phyloP scores from a whole-genome alignment of 2,888 invertebrate species.

The Caenorhabditis becei region DNA sequence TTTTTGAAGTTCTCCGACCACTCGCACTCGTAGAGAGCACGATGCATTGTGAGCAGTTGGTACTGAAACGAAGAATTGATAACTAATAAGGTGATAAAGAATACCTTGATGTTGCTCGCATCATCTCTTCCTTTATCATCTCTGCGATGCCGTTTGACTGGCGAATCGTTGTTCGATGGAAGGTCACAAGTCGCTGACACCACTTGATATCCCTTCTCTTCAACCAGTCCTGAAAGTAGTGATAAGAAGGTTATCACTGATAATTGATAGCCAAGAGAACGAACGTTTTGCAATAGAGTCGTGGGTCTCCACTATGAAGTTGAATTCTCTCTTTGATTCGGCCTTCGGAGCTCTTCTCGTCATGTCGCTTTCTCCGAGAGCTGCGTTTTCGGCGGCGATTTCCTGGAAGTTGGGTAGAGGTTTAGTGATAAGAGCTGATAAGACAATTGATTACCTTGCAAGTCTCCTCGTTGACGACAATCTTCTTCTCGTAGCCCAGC shows the following conservation, averaged over 20 bases:
- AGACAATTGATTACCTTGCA: conserved; percentile 45
- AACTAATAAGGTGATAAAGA: too few species aligned
- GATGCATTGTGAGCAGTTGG: conserved; percentile 38
- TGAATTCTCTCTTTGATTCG: conserved; percentile 20
- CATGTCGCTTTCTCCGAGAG: not conserved
- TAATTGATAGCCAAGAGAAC: not conserved
- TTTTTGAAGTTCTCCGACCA: conserved; percentile 88
- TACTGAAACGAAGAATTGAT: conserved; percentile 21
- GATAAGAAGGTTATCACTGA: not conserved
- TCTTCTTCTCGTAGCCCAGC: not conserved
- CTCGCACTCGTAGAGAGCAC: conserved; percentile 42
- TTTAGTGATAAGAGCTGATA: too few species aligned
- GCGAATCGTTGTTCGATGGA: conserved; percentile 8
- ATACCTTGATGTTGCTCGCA: conserved; percentile 35
- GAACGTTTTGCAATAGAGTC: conserved; percentile 12
- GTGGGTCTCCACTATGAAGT: conserved; percentile 30
- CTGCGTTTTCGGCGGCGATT: conserved; percentile 25
- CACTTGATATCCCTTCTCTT: conserved; percentile 10
- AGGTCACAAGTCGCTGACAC: conserved; percentile 8
- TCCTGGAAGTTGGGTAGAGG: too few species aligned
- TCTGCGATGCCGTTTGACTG: conserved; percentile 44
- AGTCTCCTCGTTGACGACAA: conserved; percentile 26
- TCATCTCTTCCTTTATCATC: conserved; percentile 55
- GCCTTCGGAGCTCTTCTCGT: conserved; percentile 15
- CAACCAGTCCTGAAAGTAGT: conserved; percentile 41